These are phyloP conservation scores for Zaprionus gabonicus DNA, from an alignment of 1,140 invertebrate species.

Conservation along the genomic window DNA sequence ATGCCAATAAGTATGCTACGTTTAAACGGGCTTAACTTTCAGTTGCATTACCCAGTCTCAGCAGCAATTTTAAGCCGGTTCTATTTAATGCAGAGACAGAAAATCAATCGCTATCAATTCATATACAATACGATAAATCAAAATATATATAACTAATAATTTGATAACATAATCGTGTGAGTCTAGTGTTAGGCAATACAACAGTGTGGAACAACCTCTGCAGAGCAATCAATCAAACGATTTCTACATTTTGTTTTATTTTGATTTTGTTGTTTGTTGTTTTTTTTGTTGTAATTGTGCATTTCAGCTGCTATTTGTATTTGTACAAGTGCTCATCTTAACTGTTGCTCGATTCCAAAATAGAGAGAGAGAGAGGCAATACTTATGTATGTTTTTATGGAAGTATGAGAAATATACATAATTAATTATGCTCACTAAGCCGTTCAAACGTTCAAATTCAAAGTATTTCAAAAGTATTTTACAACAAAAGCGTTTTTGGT, in stretches of 20 bases:
- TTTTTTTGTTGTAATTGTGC: constrained; percentile 44
- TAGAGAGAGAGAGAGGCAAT: constrained; percentile 30
- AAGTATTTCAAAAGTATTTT: constrained; percentile 63
- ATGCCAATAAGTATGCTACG: constrained; percentile 55
- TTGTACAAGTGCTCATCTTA: constrained; percentile 81
- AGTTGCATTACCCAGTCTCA: constrained; percentile 6
- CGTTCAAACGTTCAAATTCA: constrained; percentile 71
- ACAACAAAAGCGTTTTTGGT: constrained; percentile 67
- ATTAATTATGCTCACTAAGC: constrained; percentile 67
- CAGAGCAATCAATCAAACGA: constrained; percentile 75
- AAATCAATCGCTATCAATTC: constrained; percentile 36
- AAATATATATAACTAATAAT: constrained; percentile 15
- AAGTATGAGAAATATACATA: constrained; percentile 52
- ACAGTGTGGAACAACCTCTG: constrained; percentile 75
- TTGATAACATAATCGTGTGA: constrained; percentile 45
- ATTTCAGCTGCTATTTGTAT: constrained; percentile 70
- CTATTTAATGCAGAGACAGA: constrained; percentile 38
- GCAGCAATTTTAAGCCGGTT: constrained; percentile 8
- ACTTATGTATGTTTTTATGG: constrained; percentile 35
- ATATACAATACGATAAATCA: constrained; percentile 25
- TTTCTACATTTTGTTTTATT: constrained; percentile 62
- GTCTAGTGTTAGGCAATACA: constrained; percentile 78
- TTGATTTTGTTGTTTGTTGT: constrained; percentile 40
- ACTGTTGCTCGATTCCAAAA: constrained; percentile 57
- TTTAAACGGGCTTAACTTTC: not conserved